These are phyloP conservation scores for Malacoraja senta DNA, from an alignment of 2,797 vertebrate genomes.

Conservation along the genomic window DNA sequence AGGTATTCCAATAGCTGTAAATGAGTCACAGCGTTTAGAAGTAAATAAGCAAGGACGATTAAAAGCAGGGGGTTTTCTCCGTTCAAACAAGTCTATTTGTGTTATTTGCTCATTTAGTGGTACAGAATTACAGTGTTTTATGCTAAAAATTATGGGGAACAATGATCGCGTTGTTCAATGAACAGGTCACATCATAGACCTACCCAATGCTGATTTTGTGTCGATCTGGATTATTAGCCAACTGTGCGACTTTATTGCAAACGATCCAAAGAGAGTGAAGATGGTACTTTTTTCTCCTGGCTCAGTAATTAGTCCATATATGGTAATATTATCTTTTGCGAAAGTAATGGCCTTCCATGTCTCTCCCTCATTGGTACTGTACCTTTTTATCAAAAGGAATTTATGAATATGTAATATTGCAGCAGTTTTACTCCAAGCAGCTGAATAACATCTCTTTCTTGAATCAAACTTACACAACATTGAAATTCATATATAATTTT, in stretches of 20 bases:
- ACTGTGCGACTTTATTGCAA: conserved; percentile 84
- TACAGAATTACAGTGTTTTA: background rate
- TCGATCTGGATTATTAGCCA: conserved; percentile 98
- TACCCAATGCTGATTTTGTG: conserved; percentile 80
- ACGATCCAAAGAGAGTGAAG: conserved; percentile 94
- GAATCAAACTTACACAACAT: background rate
- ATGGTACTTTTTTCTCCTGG: conserved; percentile 92
- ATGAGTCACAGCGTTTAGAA: background rate
- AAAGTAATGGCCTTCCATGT: conserved; percentile 84
- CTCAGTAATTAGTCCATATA: conserved; percentile 90
- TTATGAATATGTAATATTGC: background rate
- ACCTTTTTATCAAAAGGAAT: conserved; percentile 57
- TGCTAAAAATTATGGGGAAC: background rate
- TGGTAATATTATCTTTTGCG: conserved; percentile 73
- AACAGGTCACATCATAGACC: conserved; percentile 41
- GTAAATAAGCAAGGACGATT: background rate
- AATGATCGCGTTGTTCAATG: background rate
- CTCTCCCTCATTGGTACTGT: conserved; percentile 94
- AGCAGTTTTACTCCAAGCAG: background rate
- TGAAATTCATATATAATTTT: conserved; percentile 17
- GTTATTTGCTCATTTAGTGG: background rate
- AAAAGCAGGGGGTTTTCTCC: background rate
- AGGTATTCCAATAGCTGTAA: background rate
- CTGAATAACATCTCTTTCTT: background rate
- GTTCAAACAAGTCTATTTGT: background rate